Evolutionary conservation across 2,797 vertebrate genomes (phyloP).

Genomic region (Paramormyrops hopkinsi): DNA sequence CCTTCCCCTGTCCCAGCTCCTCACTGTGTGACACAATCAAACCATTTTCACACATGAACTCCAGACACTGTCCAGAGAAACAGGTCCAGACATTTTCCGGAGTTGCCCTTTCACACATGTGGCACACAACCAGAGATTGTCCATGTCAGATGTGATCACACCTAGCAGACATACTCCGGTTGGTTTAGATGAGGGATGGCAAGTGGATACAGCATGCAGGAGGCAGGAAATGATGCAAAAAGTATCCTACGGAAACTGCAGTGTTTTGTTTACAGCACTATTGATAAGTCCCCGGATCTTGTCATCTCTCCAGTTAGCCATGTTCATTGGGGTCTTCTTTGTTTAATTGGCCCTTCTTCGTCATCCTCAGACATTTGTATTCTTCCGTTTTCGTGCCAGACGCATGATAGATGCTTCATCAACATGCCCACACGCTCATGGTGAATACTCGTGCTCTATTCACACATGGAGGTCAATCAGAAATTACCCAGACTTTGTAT

Average conservation of each 20-base stretch:
- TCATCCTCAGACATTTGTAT: not conserved
- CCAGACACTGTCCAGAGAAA: not conserved
- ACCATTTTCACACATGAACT: not conserved
- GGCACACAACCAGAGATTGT: not conserved
- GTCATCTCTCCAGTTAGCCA: not conserved
- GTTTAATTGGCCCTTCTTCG: not conserved
- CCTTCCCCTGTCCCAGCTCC: not conserved
- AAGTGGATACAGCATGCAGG: not conserved
- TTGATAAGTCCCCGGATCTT: not conserved
- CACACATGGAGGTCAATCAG: not conserved
- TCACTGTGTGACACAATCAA: not conserved
- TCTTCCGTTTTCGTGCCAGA: not conserved
- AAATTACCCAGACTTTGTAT: not conserved
- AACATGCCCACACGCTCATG: not conserved
- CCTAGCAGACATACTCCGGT: not conserved
- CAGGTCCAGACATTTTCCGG: not conserved
- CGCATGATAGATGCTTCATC: not conserved
- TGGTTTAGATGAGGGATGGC: not conserved
- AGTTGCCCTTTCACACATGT: not conserved
- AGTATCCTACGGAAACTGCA: not conserved
- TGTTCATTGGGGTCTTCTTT: not conserved
- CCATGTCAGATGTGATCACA: not conserved
- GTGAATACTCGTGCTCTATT: not conserved
- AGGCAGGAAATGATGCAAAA: not conserved
- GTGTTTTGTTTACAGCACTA: not conserved